Evolutionary conservation across 1,140 invertebrate species (phyloP), one percentile per base, ranked within the genome.

Genomic region (Trachymyrmex cornetzi): DNA sequence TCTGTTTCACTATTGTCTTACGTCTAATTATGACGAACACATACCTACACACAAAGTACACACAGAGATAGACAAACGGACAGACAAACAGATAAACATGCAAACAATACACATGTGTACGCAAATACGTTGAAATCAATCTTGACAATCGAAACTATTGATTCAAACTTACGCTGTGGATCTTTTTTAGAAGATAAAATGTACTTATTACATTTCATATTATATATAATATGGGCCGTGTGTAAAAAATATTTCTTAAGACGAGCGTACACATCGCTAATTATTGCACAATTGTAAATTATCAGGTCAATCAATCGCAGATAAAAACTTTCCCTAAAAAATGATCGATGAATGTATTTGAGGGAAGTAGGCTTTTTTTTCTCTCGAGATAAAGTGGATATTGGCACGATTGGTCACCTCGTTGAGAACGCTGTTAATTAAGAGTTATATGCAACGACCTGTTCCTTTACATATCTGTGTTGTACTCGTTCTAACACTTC

Each of bases 381-480:
- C n/a, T 72, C 19, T 61, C n/a, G 14, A 74, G 38, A 69, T 55
- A n/a, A 57, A 11, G 44, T 22, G 44, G 0, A 82, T 59, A 44
- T 71, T 59, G 57, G 24, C 19, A 48, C 64, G 48, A 81, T 34
- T 69, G 50, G 19, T 48, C 55, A 27, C 9, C 55, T 61, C 80
- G 12, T 61, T 38, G 55, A 84, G 38, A 74, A 74, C 38, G 24
- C 30, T 61, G 27, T 75, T 61, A 67, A 87, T 86, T 87, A 82
- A 72, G 79, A 66, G 50, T 82, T 82, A 86, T 24, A 91, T 91
- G 89, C 88, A 91, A 91, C 87, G 85, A 67, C 71, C 91, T 92
- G 87, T 92, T 94, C 91, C 87, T 90, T 77, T 85, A 92, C 89
- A 92, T 94, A 93, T 93, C 92, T 92, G 71, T 93, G 88, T 91